Conservation (phyloP, 2,797 vertebrate species). For the Emys orbicularis region DNA sequence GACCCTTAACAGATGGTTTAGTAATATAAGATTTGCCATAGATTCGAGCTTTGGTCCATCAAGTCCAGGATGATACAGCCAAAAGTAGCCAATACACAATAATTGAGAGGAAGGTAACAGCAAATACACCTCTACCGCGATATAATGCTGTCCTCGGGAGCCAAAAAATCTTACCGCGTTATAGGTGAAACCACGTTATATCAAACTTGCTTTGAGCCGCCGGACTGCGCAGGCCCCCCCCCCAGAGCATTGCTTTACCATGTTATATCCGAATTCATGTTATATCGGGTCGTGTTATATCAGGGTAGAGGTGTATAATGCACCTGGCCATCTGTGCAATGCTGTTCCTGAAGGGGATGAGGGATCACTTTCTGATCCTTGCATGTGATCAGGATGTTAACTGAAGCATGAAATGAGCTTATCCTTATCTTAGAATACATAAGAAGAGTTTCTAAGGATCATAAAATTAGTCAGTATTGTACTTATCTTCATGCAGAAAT, state of each 20-base stretch:
- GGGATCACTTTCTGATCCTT: background rate
- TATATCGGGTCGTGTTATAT: too few species aligned
- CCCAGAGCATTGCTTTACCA: too few species aligned
- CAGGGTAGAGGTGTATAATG: too few species aligned
- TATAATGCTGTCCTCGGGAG: too few species aligned
- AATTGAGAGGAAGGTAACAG: background rate
- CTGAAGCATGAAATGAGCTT: background rate
- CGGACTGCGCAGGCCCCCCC: too few species aligned
- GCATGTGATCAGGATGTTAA: background rate
- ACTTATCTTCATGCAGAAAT: background rate
- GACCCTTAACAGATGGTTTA: background rate
- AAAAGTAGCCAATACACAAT: background rate
- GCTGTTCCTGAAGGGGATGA: fast-evolving
- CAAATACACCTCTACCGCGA: background rate
- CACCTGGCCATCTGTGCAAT: background rate
- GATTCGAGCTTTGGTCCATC: background rate
- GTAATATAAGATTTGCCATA: background rate
- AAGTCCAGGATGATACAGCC: background rate
- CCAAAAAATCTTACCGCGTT: too few species aligned
- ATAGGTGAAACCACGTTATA: too few species aligned
- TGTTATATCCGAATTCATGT: too few species aligned
- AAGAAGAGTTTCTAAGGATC: background rate
- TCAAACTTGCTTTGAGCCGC: too few species aligned
- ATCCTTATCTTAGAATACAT: background rate
- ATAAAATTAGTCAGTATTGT: background rate